Evolutionary conservation across 2,888 invertebrate genomes (phyloP), one percentile per base, ranked within the genome.

Genomic region (Callimorpha dominula): DNA sequence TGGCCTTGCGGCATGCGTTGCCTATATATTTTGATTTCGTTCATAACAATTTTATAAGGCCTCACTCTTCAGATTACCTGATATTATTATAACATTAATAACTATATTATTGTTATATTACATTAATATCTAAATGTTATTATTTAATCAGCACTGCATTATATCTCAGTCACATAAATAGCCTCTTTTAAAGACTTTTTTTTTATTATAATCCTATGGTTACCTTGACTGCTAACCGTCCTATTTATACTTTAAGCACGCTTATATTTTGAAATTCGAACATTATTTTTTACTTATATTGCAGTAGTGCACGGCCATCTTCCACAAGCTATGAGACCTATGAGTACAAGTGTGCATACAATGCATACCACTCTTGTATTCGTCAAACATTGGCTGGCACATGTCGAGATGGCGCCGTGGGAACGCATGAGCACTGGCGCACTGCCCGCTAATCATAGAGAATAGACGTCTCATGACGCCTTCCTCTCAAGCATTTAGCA

Each of bases 361-460:
- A 15, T 70, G 64, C 42, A 63, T 50, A 14, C 52, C 15, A 20
- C 67, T 67, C 57, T 74, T 52, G 60, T 69, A 66, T 52, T 66
- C 69, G 68, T 65, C 65, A 63, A 20, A 42, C 65, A 72, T 63
- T 70, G 74, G 65, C 64, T 20, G 54, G 50, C 71, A 71, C 65
- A 74, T 71, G 73, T 64, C 71, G 66, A 43, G 71, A 54, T 69
- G 54, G 63, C 60, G 63, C 64, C 85, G 84, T 84, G 84, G 84
- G 84, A 84, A 84, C 84, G 78, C 78, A 74, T 72, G 82, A 80
- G 75, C 73, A 71, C 63, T 77, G 70, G 70, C 76, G 70, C 72
- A 72, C 66, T 76, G 72, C 64, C 11, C 65, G 82, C 76, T 84
- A 80, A 80, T 78, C 82, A 80, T 75, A 74, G 74, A 70, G 64